Evolutionary conservation across 2,113 vertebrate species (phyloP), one percentile per base, ranked within the genome.

Genomic region (Lontra canadensis): DNA sequence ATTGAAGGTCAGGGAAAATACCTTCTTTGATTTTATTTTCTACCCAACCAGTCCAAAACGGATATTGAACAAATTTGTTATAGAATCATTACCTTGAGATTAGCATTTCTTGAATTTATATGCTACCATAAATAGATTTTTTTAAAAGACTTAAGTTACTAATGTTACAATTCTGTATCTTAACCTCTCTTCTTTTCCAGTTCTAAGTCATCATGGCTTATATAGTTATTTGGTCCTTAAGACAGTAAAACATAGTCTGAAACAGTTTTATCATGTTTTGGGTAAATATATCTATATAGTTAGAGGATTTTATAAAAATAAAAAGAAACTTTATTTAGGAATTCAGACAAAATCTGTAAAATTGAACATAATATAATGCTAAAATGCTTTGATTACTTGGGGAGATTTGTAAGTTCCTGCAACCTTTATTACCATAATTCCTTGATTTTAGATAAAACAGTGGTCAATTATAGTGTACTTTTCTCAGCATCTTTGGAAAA

Each of bases 1-100:
- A 97, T 98, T 98, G 76, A 98, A 96, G 95, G 42, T 94, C 36
- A 90, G 34, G 94, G 69, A 97, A 98, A 98, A 98, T 96, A 96
- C 23, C 92, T 71, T 89, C 11, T 97, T 91, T 57, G 47, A 94
- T 98, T 98, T 98, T 97, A 94, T 93, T 92, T 67, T 80, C 88
- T 93, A 92, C 57, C 76, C 3, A 5, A 39, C 8, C 97, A 95
- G 93, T 95, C 13, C 88, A 96, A 95, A 97, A 87, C 9, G 0
- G 0, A 97, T 96, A 86, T 82, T 95, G 67, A 98, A 86, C 11
- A 93, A 94, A 96, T 96, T 78, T 83, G 25, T 2, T 93, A 23
- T 93, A 76, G 88, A 55, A 21, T 34, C 69, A 69, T 20, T 87
- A 29, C 5, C 0, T 95, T 91, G 25, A 14, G 34, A 11, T 95